Base-by-base conservation (phyloP, 2,113 vertebrate genomes). In the Rhadina sibilatrix region DNA sequence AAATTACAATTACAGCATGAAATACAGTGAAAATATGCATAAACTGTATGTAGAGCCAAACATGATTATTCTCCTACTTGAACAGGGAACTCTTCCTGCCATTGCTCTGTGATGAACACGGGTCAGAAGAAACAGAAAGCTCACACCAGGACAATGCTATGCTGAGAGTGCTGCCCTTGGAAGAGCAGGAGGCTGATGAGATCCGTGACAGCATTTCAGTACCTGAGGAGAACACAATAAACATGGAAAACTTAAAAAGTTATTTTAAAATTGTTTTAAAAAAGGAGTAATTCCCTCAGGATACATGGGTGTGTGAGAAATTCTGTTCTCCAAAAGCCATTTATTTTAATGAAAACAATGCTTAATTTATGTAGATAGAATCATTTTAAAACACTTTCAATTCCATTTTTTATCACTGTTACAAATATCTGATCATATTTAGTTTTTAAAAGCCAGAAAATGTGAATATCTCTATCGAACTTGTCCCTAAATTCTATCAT, bases 251-350 rank as follows among this genome's bases (percentile, higher is more conserved):
- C 17, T 38, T 79, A 9, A 44, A 3, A 56, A 54, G 18, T 56
- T 76, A 40, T 33, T 60, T 72, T 18, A 61, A 65, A 61, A 42
- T 23, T 0, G 23, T 23, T 33, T 66, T n/a, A 3, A 27, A 82
- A 83, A 75, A 19, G 4, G 22, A 71, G 3, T n/a, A 59, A 61
- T 54, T 70, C 59, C 46, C 47, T 66, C 30, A 63, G 50, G 40
- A 30, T 50, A 23, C 16, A 25, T 2, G 0, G 0, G 5, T 19
- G 6, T 59, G n/a, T 0, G 3, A 76, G 20, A 35, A 89, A 77
- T 74, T 66, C 54, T 71, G 17, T 35, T 81, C 46, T 50, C 18
- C 42, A 54, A 81, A 75, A 70, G 23, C 11, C 6, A 35, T 66
- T 66, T 20, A 12, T 89, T 83, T 63, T 56, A 33, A 78, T 23